These are phyloP conservation scores for Asarcornis scutulata DNA, from an alignment of 2,113 vertebrate genomes.

Conservation along the genomic window DNA sequence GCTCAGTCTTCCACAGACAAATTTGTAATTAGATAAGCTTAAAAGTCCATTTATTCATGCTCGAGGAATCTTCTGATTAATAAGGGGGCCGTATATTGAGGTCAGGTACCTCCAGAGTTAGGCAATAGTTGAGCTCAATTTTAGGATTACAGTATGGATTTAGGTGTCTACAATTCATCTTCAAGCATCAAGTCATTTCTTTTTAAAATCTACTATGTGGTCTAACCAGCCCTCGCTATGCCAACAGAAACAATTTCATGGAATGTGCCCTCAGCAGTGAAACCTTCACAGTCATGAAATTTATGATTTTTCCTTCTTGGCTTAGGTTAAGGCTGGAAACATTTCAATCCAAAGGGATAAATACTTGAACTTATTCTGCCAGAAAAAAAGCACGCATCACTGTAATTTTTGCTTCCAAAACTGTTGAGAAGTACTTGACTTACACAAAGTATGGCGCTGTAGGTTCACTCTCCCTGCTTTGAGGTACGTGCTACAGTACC, in stretches of 20 bases:
- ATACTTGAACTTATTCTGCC: not conserved
- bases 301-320: not conserved
- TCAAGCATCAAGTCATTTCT: not conserved
- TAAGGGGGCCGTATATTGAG: not conserved
- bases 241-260: not conserved
- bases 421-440: not conserved
- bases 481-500: not conserved
- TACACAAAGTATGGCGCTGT: not conserved
- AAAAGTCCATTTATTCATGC: not conserved
- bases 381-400: accelerated
- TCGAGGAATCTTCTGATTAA: not conserved
- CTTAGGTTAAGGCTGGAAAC: not conserved
- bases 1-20: not conserved
- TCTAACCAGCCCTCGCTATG: not conserved
- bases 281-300: not conserved
- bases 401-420: not conserved
- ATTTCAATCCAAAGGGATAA: not conserved
- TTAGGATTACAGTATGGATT: not conserved
- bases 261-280: not conserved
- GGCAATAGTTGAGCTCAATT: not conserved
- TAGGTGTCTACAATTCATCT: not conserved
- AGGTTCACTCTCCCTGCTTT: not conserved
- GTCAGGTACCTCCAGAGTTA: not conserved
- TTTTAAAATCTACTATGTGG: accelerated
- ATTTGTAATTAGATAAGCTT: not conserved